A percentile compares a stretch with the other conserved stretches of the same genome.
Evolutionary conservation across 2,797 vertebrate genomes (phyloP).

Genomic region (Melanotaenia parkinsoni): DNA sequence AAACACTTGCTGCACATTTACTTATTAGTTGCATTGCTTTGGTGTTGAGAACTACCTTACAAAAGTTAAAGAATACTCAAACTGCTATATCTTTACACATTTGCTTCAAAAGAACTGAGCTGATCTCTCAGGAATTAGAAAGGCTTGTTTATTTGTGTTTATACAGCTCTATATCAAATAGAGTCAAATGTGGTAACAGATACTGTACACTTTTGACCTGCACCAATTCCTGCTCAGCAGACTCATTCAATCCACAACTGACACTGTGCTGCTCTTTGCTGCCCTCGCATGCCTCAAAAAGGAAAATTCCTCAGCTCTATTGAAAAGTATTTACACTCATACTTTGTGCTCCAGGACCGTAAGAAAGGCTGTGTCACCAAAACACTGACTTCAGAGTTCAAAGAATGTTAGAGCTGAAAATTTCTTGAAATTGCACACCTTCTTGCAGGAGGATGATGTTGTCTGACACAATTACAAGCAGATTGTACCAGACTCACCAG

Average conservation of each 20-base stretch:
- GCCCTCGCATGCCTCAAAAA: conserved; percentile 62
- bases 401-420: background rate
- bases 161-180: background rate
- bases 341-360: background rate
- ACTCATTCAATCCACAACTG: conserved; percentile 3
- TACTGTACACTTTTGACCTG: conserved; percentile 8
- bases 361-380: conserved; percentile 4
- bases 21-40: background rate
- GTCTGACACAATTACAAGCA: background rate
- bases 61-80: background rate
- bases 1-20: conserved; percentile 1
- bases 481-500: background rate
- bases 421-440: background rate
- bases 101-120: background rate
- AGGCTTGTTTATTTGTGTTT: background rate
- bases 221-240: conserved; percentile 10
- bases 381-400: conserved; percentile 10
- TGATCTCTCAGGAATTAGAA: background rate
- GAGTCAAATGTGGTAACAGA: background rate
- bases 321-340: conserved; percentile 32
- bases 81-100: background rate
- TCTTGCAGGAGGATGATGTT: conserved; percentile 2
- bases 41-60: background rate
- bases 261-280: conserved; percentile 65
- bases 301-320: conserved; percentile 58